Evolutionary conservation across 1,140 invertebrate genomes (phyloP).

Genomic region (Aculops lycopersici): DNA sequence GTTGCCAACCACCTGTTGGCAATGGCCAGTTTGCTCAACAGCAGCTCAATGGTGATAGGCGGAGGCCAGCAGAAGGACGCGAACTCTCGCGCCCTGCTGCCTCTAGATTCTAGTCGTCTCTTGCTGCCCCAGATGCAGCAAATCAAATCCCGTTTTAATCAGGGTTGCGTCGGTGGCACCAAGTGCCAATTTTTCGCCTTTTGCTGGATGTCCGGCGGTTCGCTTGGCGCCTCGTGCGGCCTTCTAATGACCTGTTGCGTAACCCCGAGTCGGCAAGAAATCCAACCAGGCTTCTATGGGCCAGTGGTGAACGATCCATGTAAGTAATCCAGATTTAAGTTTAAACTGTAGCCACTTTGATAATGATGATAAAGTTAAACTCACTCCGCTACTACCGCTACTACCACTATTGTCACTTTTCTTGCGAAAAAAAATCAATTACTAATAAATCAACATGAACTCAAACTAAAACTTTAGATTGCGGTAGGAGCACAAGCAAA

Average conservation of each 20-base stretch:
- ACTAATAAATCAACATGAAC: no score
- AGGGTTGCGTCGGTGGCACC: slow-evolving; percentile 18
- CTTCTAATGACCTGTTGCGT: slow-evolving; percentile 50
- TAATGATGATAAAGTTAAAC: neutral
- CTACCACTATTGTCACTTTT: neutral
- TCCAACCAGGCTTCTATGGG: slow-evolving; percentile 21
- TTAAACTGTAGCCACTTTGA: neutral
- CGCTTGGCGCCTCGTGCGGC: slow-evolving; percentile 30
- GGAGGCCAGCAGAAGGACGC: no score
- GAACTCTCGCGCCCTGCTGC: no score
- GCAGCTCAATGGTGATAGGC: no score
- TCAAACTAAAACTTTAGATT: no score
- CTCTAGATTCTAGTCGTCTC: no score
- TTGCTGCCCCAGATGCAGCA: neutral
- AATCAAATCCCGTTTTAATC: slow-evolving; percentile 7
- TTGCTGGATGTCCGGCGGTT: slow-evolving; percentile 59
- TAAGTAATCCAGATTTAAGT: no score
- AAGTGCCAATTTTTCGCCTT: slow-evolving; percentile 62
- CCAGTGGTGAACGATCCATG: slow-evolving; percentile 36
- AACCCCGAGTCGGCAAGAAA: slow-evolving; percentile 14
- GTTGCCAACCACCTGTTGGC: neutral
- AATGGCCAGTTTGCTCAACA: neutral
- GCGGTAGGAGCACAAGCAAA: slow-evolving; percentile 26
- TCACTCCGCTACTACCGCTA: neutral
- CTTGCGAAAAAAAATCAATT: neutral